Conservation (phyloP, 2,797 vertebrate species). For the Neosalanx taihuensis region DNA sequence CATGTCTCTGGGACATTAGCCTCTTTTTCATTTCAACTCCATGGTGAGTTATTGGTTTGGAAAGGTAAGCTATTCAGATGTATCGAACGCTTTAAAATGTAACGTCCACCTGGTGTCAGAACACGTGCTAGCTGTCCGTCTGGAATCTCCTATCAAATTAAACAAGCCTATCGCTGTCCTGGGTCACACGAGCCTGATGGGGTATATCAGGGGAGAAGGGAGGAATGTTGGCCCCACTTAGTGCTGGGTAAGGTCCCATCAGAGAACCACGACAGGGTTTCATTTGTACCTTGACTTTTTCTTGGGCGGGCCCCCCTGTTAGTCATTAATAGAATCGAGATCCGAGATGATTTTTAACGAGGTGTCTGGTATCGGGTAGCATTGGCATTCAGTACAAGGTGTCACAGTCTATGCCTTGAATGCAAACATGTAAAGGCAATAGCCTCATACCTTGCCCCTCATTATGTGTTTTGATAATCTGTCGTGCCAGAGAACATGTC, state of each 20-base stretch:
- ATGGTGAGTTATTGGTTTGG: too few relatives aligned
- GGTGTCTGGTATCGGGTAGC: constrained; percentile 2
- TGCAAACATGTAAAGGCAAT: not conserved
- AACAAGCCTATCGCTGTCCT: constrained; percentile 15
- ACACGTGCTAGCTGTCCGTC: constrained; percentile 1
- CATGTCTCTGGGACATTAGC: not conserved
- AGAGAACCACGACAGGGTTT: constrained; percentile 9
- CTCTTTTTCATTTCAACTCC: not conserved
- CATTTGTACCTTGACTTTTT: constrained; percentile 11
- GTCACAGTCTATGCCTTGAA: not conserved
- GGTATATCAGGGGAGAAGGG: constrained; percentile 10
- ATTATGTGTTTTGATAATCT: too few relatives aligned
- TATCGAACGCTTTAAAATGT: not conserved
- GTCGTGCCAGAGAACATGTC: too few relatives aligned
- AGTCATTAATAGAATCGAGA: not conserved
- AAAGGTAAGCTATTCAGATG: not conserved
- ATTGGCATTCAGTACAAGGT: not conserved
- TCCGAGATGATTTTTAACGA: not conserved
- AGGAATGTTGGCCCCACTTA: constrained; percentile 17
- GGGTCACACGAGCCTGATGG: constrained; percentile 15
- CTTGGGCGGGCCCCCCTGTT: not conserved
- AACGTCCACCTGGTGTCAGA: constrained; percentile 9
- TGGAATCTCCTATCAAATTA: constrained; percentile 16
- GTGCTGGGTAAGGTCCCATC: not conserved
- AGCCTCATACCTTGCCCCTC: too few relatives aligned